A percentile compares a stretch with the other conserved stretches of the same genome.
Evolutionary conservation across 2,797 vertebrate species (phyloP).

Genomic region (Helostoma temminkii): DNA sequence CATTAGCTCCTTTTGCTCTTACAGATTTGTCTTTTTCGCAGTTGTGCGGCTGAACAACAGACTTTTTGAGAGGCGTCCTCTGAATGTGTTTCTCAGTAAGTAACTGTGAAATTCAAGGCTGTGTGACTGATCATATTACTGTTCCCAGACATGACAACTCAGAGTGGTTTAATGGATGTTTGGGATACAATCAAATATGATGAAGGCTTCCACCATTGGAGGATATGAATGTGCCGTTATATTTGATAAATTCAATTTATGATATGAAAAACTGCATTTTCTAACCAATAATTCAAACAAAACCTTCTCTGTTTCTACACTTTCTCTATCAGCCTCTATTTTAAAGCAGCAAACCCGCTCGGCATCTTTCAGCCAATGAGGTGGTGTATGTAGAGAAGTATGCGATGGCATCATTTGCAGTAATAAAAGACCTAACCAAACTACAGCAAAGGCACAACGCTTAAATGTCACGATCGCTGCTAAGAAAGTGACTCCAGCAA

Average conservation of each 20-base stretch:
- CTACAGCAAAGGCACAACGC: not conserved
- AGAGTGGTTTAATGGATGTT: not conserved
- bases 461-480: conserved; percentile 31
- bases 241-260: not conserved
- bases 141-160: not conserved
- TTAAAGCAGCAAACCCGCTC: too few relatives aligned
- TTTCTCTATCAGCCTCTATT: too few relatives aligned
- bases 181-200: not conserved
- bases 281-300: too few relatives aligned
- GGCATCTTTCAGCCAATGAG: too few relatives aligned
- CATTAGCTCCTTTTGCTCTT: not conserved
- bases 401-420: too few relatives aligned
- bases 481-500: conserved; percentile 33
- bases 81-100: not conserved
- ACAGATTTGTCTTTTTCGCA: not conserved
- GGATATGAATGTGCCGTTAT: not conserved
- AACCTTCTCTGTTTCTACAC: too few relatives aligned
- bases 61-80: not conserved
- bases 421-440: not conserved
- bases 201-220: not conserved
- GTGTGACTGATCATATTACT: not conserved
- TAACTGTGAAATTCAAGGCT: not conserved
- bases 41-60: not conserved
- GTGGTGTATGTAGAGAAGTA: too few relatives aligned
- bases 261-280: not conserved